Evolutionary conservation across 1,140 invertebrate species (phyloP).

Genomic region (Adelges cooleyi): DNA sequence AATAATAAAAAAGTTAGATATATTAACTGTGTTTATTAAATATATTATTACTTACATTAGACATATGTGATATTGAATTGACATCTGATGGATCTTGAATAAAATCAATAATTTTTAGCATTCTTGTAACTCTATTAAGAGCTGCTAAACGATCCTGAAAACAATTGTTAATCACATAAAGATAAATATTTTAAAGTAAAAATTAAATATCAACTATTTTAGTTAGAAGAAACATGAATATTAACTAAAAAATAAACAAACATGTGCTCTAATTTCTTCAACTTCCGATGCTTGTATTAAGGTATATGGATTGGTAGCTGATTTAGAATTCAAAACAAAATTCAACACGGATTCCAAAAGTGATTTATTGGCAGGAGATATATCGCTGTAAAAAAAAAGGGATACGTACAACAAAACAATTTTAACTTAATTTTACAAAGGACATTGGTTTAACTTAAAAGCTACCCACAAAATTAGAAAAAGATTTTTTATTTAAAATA

Average conservation of each 20-base stretch:
- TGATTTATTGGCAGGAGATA: constrained; percentile 12
- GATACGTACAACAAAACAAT: no score
- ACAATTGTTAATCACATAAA: background rate
- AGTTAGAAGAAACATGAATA: no score
- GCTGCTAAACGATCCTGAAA: constrained; percentile 41
- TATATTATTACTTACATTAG: constrained; percentile 5
- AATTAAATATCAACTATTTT: background rate
- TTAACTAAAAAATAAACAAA: background rate
- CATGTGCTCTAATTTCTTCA: constrained; percentile 25
- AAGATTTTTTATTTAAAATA: no score
- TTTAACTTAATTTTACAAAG: no score
- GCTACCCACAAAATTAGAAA: no score
- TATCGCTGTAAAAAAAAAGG: constrained; percentile 5
- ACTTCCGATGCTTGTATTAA: constrained; percentile 24
- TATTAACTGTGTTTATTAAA: background rate
- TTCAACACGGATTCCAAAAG: constrained; percentile 20
- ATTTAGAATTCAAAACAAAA: constrained; percentile 12
- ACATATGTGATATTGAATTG: constrained; percentile 17
- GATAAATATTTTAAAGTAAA: constrained; percentile 7
- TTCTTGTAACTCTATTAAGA: constrained; percentile 41
- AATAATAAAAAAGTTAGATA: background rate
- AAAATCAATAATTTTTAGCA: constrained; percentile 38
- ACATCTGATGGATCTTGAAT: constrained; percentile 18
- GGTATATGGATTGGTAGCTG: constrained; percentile 1
- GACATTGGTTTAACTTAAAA: no score